phyloP scores from a whole-genome alignment of 2,888 invertebrate species.

The Rhyacophila evoluta region DNA sequence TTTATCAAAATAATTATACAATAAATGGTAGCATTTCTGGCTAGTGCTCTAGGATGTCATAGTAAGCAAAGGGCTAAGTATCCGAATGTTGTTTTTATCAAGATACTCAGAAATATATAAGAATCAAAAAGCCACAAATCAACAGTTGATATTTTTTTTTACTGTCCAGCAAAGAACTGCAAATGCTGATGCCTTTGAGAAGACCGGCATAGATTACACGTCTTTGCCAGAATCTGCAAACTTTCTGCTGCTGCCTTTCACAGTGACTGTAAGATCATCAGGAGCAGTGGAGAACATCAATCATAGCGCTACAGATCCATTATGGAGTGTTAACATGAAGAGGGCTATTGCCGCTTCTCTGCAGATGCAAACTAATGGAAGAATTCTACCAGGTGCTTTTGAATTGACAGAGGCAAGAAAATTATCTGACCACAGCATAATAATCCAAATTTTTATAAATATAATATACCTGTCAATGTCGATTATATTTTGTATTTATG shows the following conservation, averaged over 20 bases:
- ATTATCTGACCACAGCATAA: not conserved
- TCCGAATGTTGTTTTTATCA: no score
- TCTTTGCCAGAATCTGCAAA: not conserved
- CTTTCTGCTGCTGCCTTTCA: conserved; percentile 27
- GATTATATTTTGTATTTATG: no score
- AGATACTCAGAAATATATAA: no score
- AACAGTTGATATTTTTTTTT: no score
- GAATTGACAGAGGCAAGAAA: conserved; percentile 62
- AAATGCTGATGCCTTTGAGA: not conserved
- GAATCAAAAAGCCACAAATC: no score
- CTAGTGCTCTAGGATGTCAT: no score
- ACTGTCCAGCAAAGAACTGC: conserved; percentile 7
- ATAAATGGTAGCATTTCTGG: no score
- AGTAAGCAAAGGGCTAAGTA: no score
- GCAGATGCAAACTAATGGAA: conserved; percentile 68
- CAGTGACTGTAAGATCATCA: not conserved
- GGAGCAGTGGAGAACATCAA: conserved; percentile 63
- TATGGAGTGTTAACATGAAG: conserved; percentile 78
- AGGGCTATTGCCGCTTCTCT: conserved; percentile 75
- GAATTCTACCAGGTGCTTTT: conserved; percentile 61
- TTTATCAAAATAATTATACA: no score
- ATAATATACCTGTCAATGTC: no score
- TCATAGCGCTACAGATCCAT: conserved; percentile 66
- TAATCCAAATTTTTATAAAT: no score
- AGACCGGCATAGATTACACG: not conserved